These are phyloP conservation scores for Orientallactaga sibirica DNA, from an alignment of 2,797 vertebrate species.

Conservation along the genomic window DNA sequence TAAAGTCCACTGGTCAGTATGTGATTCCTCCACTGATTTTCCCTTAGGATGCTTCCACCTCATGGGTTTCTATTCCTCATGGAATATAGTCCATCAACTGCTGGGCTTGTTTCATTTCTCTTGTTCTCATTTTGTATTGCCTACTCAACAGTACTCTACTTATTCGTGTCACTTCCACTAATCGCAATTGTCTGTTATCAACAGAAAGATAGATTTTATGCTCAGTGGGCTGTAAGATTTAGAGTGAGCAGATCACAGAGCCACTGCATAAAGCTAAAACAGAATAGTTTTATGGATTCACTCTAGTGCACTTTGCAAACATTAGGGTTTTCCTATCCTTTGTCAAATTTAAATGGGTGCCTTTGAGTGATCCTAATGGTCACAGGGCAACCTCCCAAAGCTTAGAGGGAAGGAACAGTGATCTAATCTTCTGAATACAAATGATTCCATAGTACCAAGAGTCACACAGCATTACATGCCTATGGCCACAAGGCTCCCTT, in stretches of 20 bases:
- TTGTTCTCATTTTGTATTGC: constrained; percentile 65
- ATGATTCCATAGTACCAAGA: not conserved
- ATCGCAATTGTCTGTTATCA: constrained; percentile 71
- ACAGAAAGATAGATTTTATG: constrained; percentile 29
- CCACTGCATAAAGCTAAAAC: not conserved
- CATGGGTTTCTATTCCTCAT: constrained; percentile 77
- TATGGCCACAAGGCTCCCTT: not conserved
- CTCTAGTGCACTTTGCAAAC: not conserved
- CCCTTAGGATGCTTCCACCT: constrained; percentile 59
- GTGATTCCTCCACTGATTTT: constrained; percentile 62
- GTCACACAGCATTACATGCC: not conserved
- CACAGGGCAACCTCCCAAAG: not conserved
- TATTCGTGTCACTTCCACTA: constrained; percentile 43
- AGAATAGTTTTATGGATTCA: not conserved
- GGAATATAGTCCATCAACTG: constrained; percentile 59
- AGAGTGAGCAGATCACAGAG: not conserved
- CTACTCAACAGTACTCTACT: constrained; percentile 32
- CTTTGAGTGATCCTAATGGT: not conserved
- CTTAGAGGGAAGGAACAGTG: not conserved
- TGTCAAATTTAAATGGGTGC: not conserved
- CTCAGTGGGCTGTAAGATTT: not conserved
- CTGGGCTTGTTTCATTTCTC: constrained; percentile 72
- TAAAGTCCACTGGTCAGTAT: constrained; percentile 54
- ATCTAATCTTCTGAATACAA: not conserved
- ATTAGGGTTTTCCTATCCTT: not conserved